phyloP scores from a whole-genome alignment of 2,113 vertebrate genomes.

The Oostethus manadensis region DNA sequence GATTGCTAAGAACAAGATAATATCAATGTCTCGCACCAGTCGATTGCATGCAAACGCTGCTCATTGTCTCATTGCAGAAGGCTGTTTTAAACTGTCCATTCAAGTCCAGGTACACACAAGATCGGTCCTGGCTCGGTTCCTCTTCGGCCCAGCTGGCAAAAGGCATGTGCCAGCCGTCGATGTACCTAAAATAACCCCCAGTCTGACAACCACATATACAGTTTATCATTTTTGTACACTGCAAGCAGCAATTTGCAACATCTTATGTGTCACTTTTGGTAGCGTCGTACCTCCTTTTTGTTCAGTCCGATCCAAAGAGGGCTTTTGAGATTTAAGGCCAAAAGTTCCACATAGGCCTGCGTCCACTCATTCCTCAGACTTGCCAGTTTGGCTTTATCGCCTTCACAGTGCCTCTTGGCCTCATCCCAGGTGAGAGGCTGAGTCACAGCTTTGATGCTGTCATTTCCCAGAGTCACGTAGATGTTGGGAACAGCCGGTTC shows the following conservation, averaged over 20 bases:
- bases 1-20: too few species aligned
- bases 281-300: conserved; percentile 75
- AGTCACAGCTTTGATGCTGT: conserved; percentile 73
- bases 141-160: conserved; percentile 75
- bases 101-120: conserved; percentile 82
- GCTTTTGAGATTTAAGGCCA: conserved; percentile 62
- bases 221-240: neutral
- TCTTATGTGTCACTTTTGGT: neutral
- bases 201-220: conserved; percentile 65
- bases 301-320: conserved; percentile 90
- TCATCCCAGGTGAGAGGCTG: conserved; percentile 79
- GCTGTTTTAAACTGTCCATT: conserved; percentile 81
- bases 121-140: conserved; percentile 75
- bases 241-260: neutral
- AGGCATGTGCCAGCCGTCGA: conserved; percentile 81
- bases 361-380: conserved; percentile 77
- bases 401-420: conserved; percentile 69
- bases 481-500: conserved; percentile 45
- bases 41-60: conserved; percentile 79
- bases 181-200: conserved; percentile 73
- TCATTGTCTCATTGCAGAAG: conserved; percentile 76
- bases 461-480: conserved; percentile 69
- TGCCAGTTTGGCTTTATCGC: conserved; percentile 64
- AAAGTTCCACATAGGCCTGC: conserved; percentile 74
- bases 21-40: conserved; percentile 67